Conservation (phyloP, 2,113 vertebrate genomes). For the Eretmochelys imbricata region DNA sequence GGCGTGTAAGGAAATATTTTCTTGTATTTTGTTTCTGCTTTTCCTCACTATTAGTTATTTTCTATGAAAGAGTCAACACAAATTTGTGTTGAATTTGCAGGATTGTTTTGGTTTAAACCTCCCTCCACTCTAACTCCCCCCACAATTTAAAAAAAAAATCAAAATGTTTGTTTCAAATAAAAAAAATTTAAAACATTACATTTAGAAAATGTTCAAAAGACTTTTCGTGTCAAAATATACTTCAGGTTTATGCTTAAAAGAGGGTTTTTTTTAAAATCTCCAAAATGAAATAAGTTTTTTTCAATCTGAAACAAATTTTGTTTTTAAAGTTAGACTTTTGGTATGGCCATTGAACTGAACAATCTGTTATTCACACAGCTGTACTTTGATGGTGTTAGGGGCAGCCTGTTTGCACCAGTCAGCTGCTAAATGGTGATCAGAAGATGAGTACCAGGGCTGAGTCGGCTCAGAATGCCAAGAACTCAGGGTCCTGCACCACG, state of each 20-base stretch:
- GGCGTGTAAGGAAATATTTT: background rate
- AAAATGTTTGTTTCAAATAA: background rate
- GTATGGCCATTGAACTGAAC: background rate
- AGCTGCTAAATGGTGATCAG: background rate
- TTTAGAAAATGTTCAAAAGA: background rate
- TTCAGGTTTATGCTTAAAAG: background rate
- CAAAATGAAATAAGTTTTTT: background rate
- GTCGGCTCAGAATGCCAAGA: background rate
- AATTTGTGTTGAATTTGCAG: background rate
- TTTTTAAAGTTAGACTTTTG: background rate
- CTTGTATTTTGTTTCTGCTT: background rate
- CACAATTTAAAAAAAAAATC: background rate
- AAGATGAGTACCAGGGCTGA: background rate
- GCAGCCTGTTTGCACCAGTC: background rate
- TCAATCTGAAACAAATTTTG: background rate
- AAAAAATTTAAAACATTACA: background rate
- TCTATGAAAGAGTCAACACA: background rate
- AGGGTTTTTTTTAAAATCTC: background rate
- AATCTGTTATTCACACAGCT: background rate
- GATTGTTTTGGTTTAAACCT: background rate
- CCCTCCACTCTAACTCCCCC: background rate
- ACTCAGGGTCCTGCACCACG: background rate
- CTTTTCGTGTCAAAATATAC: background rate
- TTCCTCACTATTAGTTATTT: background rate
- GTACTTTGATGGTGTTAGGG: background rate